A percentile compares a stretch with the other conserved stretches of the same genome.
These are phyloP conservation scores for Panzeria rudis DNA, from an alignment of 2,888 invertebrate genomes.

Conservation along the genomic window DNA sequence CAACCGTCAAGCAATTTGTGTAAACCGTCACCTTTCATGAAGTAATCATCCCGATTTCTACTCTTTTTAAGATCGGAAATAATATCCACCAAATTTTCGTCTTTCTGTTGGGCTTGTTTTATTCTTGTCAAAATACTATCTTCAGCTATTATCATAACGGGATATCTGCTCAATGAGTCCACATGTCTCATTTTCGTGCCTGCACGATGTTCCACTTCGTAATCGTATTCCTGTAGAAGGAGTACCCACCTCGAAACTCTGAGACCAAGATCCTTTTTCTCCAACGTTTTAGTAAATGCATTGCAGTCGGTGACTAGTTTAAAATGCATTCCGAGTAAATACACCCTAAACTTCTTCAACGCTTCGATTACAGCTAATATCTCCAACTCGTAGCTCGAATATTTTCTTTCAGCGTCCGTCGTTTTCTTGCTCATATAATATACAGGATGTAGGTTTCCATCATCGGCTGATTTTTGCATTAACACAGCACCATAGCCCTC, in stretches of 20 bases:
- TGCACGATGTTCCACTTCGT: constrained; percentile 69
- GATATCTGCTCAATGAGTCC: constrained; percentile 70
- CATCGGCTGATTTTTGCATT: constrained; percentile 63
- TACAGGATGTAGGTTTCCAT: constrained; percentile 63
- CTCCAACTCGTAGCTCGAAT: no score
- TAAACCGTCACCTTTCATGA: constrained; percentile 32
- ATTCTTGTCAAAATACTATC: constrained; percentile 42
- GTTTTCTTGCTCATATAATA: constrained; percentile 70
- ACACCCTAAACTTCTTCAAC: no score
- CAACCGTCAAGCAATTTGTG: constrained; percentile 56
- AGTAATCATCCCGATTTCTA: constrained; percentile 16
- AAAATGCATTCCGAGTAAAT: constrained; percentile 69
- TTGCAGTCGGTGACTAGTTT: constrained; percentile 68
- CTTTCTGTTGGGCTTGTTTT: constrained; percentile 63
- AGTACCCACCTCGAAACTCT: constrained; percentile 73
- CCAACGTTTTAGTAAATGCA: constrained; percentile 68
- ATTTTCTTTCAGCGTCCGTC: constrained; percentile 68
- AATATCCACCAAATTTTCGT: constrained; percentile 58
- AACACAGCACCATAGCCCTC: constrained; percentile 70
- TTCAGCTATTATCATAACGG: constrained; percentile 43
- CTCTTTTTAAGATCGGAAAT: constrained; percentile 50
- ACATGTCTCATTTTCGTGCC: constrained; percentile 59
- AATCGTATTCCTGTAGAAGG: constrained; percentile 74
- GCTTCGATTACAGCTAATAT: no score
- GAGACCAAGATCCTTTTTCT: constrained; percentile 66